Base-by-base conservation (phyloP, 2,113 vertebrate genomes). In the Etia nguti region DNA sequence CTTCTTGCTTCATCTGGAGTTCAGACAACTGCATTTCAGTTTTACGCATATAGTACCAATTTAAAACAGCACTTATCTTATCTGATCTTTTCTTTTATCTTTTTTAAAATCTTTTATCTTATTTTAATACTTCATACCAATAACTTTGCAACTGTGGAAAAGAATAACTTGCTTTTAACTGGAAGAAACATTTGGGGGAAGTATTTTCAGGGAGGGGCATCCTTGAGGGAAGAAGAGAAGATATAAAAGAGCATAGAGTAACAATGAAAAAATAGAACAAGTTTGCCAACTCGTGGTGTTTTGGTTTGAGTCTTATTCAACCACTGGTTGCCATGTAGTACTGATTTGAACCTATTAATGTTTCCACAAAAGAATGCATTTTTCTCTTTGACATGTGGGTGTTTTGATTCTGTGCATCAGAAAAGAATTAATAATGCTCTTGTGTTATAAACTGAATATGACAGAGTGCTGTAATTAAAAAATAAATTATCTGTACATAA, bases 21-120 rank as follows among this genome's bases (percentile, higher is more conserved):
- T 70, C 38, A 70, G 22, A 3, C 0, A 0, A 43, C 9, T 70
- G 13, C 13, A 4, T 24, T 70, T 70, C 12, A 73, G n/a, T 73
- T 70, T 70, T 70, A 70, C 1, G 7, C 1, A 24, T 43, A 43
- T 6, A 24, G 13, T 3, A 41, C n/a, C 0, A 43, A 6, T 73
- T 73, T 24, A 46, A 16, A 26, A 10, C 22, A 1, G 62, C 20
- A 68, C 31, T n/a, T 65, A 65, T 11, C 3, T 20, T 6, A 62
- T 55, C 7, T 20, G 16, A 50, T 59, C 0, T n/a, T 62, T 62
- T 62, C 18, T 65, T 36, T 20, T 62, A 36, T 20, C 4, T 34
- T 0, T 34, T 24, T 34, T 0, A 0, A 8, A 34, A 20, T 20
- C 31, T 36, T 62, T 65, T 12, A 65, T 36, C 1, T 22, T 20